phyloP scores from a whole-genome alignment of 2,888 invertebrate genomes.

The Sturmia bella region DNA sequence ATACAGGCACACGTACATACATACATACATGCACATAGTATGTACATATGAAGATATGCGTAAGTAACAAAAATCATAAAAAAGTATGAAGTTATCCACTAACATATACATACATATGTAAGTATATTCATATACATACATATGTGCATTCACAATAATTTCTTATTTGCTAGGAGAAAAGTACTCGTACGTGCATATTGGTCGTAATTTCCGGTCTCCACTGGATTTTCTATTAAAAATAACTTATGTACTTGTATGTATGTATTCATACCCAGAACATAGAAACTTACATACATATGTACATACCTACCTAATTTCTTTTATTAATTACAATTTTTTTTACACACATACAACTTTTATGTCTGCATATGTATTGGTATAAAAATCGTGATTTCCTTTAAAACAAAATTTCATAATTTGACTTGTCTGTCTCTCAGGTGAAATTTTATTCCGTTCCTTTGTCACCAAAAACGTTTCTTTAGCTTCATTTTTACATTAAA shows the following conservation, averaged over 20 bases:
- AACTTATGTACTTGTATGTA: conserved; percentile 3
- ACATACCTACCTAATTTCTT: no score
- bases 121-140: neutral
- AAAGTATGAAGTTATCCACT: no score
- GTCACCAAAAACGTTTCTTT: conserved; percentile 9
- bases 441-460: conserved; percentile 36
- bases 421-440: conserved; percentile 44
- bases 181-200: conserved; percentile 59
- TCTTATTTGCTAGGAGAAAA: conserved; percentile 15
- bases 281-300: no score
- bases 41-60: no score
- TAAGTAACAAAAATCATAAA: no score
- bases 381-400: conserved; percentile 62
- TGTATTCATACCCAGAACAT: no score
- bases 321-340: neutral
- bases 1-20: no score
- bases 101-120: neutral
- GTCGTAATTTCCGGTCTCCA: conserved; percentile 62
- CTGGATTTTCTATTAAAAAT: conserved; percentile 34
- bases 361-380: neutral
- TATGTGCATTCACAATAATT: conserved; percentile 24
- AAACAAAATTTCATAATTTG: conserved; percentile 47
- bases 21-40: no score
- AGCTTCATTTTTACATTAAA: neutral
- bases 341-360: no score